phyloP scores from a whole-genome alignment of 1,140 invertebrate species.

The Oryctes rhinoceros region DNA sequence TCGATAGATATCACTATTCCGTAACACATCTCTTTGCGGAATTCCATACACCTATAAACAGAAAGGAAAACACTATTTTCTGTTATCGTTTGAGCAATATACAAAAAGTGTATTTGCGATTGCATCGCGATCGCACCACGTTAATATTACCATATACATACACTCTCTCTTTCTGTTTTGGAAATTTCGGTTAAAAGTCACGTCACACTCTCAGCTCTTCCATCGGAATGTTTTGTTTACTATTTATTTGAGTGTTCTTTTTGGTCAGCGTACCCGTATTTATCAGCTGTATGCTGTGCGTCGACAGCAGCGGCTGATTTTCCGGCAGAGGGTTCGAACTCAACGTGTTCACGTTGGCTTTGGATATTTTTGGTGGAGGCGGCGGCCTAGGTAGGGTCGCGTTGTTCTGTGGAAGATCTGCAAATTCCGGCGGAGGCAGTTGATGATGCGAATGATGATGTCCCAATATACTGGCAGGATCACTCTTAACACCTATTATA shows the following conservation, averaged over 20 bases:
- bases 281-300: slow-evolving; percentile 73
- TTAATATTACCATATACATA: slow-evolving; percentile 24
- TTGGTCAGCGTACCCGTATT: slow-evolving; percentile 73
- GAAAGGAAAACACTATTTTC: slow-evolving; percentile 28
- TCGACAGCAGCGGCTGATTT: slow-evolving; percentile 68
- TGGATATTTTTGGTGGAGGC: slow-evolving; percentile 76
- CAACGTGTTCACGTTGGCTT: slow-evolving; percentile 67
- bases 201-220: slow-evolving; percentile 84
- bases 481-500: slow-evolving; percentile 71
- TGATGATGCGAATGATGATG: slow-evolving; percentile 79
- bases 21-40: neutral
- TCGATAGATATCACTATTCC: neutral
- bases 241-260: slow-evolving; percentile 71
- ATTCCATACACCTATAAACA: neutral
- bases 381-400: slow-evolving; percentile 73
- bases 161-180: neutral
- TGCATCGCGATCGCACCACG: slow-evolving; percentile 14
- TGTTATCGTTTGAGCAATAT: slow-evolving; percentile 31
- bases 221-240: slow-evolving; percentile 73
- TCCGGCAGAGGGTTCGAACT: slow-evolving; percentile 70
- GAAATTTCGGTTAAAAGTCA: slow-evolving; percentile 28
- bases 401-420: slow-evolving; percentile 76
- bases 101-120: slow-evolving; percentile 3
- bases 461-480: slow-evolving; percentile 71
- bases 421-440: slow-evolving; percentile 79